Evolutionary conservation across 2,113 vertebrate genomes (phyloP).

Genomic region (Brienomyrus longianalis): DNA sequence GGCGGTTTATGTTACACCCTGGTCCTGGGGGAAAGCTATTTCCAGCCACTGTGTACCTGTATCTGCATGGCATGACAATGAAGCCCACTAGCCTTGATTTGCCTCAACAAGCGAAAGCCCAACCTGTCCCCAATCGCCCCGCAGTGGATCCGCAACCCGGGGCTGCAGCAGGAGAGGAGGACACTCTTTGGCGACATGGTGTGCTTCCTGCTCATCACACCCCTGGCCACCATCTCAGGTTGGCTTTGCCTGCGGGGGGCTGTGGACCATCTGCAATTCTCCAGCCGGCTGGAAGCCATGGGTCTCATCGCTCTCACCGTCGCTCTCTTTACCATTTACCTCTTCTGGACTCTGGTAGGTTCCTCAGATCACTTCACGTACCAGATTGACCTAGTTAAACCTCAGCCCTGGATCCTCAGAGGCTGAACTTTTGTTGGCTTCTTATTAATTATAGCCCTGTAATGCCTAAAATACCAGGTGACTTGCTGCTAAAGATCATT

Average conservation of each 20-base stretch:
- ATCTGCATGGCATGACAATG: not conserved
- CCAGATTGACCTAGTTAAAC: not conserved
- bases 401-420: not conserved
- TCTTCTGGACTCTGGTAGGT: constrained; percentile 95
- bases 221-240: constrained; percentile 84
- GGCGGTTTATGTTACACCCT: not conserved
- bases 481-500: not conserved
- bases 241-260: constrained; percentile 90
- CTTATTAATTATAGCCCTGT: not conserved
- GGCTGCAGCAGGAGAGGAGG: constrained; percentile 84
- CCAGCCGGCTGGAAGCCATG: constrained; percentile 84
- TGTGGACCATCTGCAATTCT: constrained; percentile 85
- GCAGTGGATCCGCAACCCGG: constrained; percentile 88
- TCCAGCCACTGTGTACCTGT: not conserved
- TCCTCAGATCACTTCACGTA: not conserved
- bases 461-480: not conserved
- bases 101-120: not conserved
- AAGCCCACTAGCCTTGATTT: not conserved
- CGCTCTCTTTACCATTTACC: constrained; percentile 93
- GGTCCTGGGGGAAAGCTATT: not conserved
- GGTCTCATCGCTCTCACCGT: constrained; percentile 93
- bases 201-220: constrained; percentile 93
- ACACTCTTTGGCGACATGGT: constrained; percentile 93
- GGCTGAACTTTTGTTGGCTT: not conserved
- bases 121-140: not conserved